A percentile compares a stretch with the other conserved stretches of the same genome.
phyloP scores from a whole-genome alignment of 2,888 invertebrate genomes.

The Dolichopus griseipennis region DNA sequence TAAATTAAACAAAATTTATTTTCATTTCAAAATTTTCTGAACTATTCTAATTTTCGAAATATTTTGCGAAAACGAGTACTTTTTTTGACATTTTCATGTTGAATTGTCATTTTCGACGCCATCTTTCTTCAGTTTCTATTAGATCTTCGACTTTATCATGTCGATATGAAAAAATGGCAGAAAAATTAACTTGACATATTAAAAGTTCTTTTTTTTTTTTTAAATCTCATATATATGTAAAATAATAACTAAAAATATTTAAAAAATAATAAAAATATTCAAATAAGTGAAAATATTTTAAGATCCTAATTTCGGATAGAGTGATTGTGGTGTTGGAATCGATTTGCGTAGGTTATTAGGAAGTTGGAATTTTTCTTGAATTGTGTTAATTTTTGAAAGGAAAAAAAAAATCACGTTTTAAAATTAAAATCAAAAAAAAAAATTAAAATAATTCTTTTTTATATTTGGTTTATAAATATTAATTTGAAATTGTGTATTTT shows the following conservation, averaged over 20 bases:
- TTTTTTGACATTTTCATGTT: neutral
- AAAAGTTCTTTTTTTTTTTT: neutral
- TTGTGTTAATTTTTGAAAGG: neutral
- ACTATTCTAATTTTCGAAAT: neutral
- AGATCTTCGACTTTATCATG: constrained; percentile 4
- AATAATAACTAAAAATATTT: constrained; percentile 1
- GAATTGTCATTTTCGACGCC: neutral
- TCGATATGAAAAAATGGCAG: constrained; percentile 2
- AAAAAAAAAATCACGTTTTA: constrained; percentile 1
- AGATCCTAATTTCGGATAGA: neutral
- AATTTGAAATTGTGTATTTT: constrained; percentile 8
- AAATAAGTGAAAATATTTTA: neutral
- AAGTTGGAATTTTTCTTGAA: neutral
- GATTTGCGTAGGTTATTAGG: neutral
- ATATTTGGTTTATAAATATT: neutral
- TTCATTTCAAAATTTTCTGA: neutral
- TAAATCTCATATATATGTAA: neutral
- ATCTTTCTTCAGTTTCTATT: constrained; percentile 1
- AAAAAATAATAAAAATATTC: neutral
- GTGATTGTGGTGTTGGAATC: neutral
- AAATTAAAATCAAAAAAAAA: neutral
- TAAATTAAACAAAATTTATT: no score
- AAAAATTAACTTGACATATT: constrained; percentile 6
- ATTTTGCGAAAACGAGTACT: neutral
- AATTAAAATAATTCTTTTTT: neutral